These are phyloP conservation scores for Recurvirostra avosetta DNA, from an alignment of 2,113 vertebrate genomes.

Conservation along the genomic window DNA sequence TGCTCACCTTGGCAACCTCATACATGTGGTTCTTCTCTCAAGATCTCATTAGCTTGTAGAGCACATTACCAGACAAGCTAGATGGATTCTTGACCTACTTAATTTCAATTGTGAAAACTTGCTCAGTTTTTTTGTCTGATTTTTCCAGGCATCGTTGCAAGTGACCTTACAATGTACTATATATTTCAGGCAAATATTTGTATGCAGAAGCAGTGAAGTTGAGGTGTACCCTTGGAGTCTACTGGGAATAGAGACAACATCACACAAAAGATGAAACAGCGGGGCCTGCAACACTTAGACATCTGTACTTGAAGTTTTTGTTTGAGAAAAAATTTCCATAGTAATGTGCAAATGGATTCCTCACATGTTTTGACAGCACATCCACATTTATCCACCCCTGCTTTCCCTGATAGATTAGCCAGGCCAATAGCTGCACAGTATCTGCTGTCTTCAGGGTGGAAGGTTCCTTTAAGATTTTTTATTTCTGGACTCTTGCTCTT, in stretches of 20 bases:
- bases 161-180: slow-evolving; percentile 64
- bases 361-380: slow-evolving; percentile 29
- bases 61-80: slow-evolving; percentile 51
- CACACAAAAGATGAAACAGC: slow-evolving; percentile 55
- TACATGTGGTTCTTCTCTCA: slow-evolving; percentile 66
- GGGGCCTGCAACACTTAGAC: slow-evolving; percentile 48
- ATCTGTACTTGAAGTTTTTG: slow-evolving; percentile 47
- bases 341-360: slow-evolving; percentile 51
- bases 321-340: slow-evolving; percentile 43
- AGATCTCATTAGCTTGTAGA: slow-evolving; percentile 71
- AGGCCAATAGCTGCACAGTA: neutral
- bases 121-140: slow-evolving; percentile 47
- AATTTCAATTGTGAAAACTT: slow-evolving; percentile 54
- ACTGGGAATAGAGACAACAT: slow-evolving; percentile 39
- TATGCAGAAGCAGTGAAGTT: slow-evolving; percentile 31
- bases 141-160: slow-evolving; percentile 41
- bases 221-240: slow-evolving; percentile 16
- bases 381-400: neutral
- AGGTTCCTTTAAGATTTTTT: neutral
- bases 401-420: neutral
- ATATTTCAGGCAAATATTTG: slow-evolving; percentile 58
- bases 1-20: slow-evolving; percentile 66
- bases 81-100: slow-evolving; percentile 67
- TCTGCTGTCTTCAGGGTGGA: neutral
- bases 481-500: neutral